Base-by-base conservation (phyloP, 2,113 vertebrate species). In the Enhydra lutris region DNA sequence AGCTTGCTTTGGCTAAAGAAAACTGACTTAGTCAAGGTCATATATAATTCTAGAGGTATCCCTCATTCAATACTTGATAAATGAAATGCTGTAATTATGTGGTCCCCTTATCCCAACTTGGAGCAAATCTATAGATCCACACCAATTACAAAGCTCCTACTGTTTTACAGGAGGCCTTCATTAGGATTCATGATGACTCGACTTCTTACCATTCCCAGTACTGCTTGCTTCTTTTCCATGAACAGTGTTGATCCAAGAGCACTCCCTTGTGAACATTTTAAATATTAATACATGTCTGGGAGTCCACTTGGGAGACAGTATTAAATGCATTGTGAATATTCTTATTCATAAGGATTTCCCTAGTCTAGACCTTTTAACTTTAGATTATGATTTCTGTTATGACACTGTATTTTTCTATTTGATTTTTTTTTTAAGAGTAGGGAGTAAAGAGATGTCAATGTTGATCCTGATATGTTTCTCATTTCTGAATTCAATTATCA, bases 381-480 rank as follows among this genome's bases (percentile, higher is more conserved):
- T 67, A 78, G 29, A n/a, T 65, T 24, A 12, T 24, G 45, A 52
- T 52, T 39, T 36, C 11, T 85, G 7, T 76, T 2, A 39, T 55
- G 9, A 55, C 6, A 65, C 7, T 29, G 4, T 78, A 42, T 31
- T 67, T 97, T 98, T 97, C 92, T 96, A 57, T 84, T 98, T 98
- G 95, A 94, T 94, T 97, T 45, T 84, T 45, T 84, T 91, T 31
- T 18, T 17, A 34, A 9, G 61, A 63, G 52, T 97, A 97, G 83
- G 71, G 59, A 90, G 78, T 89, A 96, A 94, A 85, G 96, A 97
- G 96, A 97, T 94, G 79, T 26, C 45, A 59, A 50, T 84, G 94
- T 80, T 97, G 95, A 84, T 90, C 45, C 59, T 80, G 96, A 97
- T 98, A 73, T 97, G 84, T 71, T 96, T 97, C 85, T 94, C 6